Percentiles rank a stretch among this genome's conserved stretches.
phyloP scores from a whole-genome alignment of 2,113 vertebrate genomes.

The Trematomus loennbergii region DNA sequence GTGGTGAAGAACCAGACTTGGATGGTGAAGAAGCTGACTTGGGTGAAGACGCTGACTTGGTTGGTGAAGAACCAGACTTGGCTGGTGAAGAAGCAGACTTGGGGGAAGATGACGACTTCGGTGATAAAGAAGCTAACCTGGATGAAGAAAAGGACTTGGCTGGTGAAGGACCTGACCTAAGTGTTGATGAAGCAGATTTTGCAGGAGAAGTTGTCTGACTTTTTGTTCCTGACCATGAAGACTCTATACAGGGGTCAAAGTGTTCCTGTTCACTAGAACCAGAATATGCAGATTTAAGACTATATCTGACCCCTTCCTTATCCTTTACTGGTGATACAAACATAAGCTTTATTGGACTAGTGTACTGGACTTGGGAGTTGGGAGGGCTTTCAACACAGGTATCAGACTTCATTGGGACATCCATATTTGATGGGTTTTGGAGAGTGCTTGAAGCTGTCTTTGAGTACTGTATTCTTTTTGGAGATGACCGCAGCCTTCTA shows the following conservation, averaged over 20 bases:
- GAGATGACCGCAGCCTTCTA: conserved; percentile 59
- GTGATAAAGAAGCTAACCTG: conserved; percentile 3
- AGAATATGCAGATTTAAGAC: conserved; percentile 88
- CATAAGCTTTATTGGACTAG: conserved; percentile 97
- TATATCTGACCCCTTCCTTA: conserved; percentile 91
- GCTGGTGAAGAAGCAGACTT: conserved; percentile 27
- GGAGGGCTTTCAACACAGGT: conserved; percentile 31
- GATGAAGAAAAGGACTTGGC: conserved; percentile 24
- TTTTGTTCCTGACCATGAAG: conserved; percentile 76
- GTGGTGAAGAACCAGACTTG: not conserved
- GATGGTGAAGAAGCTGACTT: conserved; percentile 23
- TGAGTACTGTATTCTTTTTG: conserved; percentile 40
- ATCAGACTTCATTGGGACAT: conserved; percentile 29
- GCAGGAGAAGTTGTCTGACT: conserved; percentile 7
- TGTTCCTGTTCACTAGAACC: conserved; percentile 68
- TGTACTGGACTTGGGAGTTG: conserved; percentile 80
- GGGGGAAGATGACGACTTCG: not conserved
- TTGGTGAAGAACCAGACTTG: conserved; percentile 35
- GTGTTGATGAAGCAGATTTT: conserved; percentile 27
- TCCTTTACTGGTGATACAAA: conserved; percentile 91
- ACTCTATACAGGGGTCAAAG: conserved; percentile 83
- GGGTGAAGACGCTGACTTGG: conserved; percentile 29
- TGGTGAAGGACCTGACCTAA: conserved; percentile 28
- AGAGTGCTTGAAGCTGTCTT: conserved; percentile 10
- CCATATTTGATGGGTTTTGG: conserved; percentile 24